phyloP scores from a whole-genome alignment of 2,888 invertebrate species.

The Oscheius onirici region DNA sequence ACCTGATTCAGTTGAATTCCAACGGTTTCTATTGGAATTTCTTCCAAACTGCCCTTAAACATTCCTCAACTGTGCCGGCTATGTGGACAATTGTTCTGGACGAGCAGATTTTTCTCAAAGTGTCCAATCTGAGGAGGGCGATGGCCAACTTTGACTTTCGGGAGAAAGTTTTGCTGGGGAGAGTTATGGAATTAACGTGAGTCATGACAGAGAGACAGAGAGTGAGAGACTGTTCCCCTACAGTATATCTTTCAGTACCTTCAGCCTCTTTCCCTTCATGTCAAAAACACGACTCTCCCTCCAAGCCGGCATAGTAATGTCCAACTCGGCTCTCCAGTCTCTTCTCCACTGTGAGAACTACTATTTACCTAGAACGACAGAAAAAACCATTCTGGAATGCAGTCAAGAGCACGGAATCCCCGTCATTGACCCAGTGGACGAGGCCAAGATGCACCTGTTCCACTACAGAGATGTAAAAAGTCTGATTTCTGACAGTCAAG shows the following conservation, averaged over 20 bases:
- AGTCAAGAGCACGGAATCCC: conserved; percentile 1
- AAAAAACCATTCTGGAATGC: conserved; percentile 18
- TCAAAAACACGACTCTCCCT: conserved; percentile 5
- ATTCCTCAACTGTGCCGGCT: conserved; percentile 13
- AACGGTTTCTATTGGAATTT: conserved; percentile 25
- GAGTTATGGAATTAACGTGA: conserved; percentile 16
- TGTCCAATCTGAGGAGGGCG: conserved; percentile 9
- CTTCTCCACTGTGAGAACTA: conserved; percentile 2
- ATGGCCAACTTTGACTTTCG: conserved; percentile 19
- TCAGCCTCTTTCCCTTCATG: conserved; percentile 23
- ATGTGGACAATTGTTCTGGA: conserved; percentile 33
- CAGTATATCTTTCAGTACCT: not conserved
- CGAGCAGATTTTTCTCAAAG: conserved; percentile 26
- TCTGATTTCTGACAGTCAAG: conserved; percentile 12
- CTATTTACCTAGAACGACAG: not conserved
- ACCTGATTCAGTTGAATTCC: conserved; percentile 8
- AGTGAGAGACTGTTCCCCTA: not conserved
- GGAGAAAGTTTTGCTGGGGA: conserved; percentile 2
- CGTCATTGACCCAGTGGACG: conserved; percentile 29
- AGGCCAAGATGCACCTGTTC: conserved; percentile 33
- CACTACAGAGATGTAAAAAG: conserved; percentile 19
- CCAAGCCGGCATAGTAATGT: conserved; percentile 31
- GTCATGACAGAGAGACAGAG: not conserved
- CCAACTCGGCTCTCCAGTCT: conserved; percentile 3
- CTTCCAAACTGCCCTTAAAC: conserved; percentile 9